These are phyloP conservation scores for Struthidea cinerea DNA, from an alignment of 2,113 vertebrate genomes.

Conservation along the genomic window DNA sequence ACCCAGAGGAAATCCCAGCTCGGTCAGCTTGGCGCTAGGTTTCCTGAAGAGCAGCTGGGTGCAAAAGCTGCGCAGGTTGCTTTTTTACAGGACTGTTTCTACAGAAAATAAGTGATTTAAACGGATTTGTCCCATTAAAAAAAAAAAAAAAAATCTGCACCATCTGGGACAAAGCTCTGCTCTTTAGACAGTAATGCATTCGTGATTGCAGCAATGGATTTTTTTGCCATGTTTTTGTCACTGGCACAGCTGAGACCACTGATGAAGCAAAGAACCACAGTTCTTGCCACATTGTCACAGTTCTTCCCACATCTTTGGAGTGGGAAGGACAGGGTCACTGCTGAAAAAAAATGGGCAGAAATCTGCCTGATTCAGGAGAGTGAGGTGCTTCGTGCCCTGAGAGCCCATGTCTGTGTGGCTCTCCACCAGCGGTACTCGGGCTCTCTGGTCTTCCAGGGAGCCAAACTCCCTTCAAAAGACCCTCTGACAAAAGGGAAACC, in stretches of 20 bases:
- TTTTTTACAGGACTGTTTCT: neutral
- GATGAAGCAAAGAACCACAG: neutral
- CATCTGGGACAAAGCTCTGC: neutral
- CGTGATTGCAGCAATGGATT: rapidly evolving
- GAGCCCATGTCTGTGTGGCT: neutral
- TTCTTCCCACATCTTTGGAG: neutral
- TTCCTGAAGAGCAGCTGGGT: constrained; percentile 6
- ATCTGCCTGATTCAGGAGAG: neutral
- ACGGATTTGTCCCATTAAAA: neutral
- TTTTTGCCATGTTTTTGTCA: neutral
- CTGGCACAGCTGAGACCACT: neutral
- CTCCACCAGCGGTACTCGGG: neutral
- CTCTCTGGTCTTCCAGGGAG: neutral
- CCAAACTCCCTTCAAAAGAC: neutral
- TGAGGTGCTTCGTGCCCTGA: neutral
- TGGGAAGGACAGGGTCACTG: neutral
- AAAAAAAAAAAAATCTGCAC: neutral
- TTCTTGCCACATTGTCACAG: rapidly evolving
- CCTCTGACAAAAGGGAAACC: neutral
- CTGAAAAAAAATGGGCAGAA: neutral
- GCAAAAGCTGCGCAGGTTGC: neutral
- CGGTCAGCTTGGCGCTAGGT: neutral
- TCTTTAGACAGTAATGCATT: neutral
- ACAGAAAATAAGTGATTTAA: neutral
- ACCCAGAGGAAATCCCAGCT: neutral